phyloP scores from a whole-genome alignment of 92 coral and sea anemone species.

The Palythoa grandiflora region DNA sequence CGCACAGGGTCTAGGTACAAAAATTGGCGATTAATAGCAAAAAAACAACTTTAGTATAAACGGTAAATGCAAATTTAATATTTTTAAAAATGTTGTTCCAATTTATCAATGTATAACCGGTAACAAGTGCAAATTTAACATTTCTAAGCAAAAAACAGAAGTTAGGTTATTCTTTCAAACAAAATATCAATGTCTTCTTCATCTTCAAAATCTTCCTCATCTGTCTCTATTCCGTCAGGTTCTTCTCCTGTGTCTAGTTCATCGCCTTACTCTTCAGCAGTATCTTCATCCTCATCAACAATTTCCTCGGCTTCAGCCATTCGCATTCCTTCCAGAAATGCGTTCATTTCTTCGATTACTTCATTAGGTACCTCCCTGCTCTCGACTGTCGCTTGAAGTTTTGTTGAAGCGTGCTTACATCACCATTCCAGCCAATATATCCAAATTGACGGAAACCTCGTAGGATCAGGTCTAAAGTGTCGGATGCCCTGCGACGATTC shows the following conservation, averaged over 20 bases:
- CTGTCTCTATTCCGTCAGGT: not conserved
- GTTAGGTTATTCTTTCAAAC: too few relatives aligned
- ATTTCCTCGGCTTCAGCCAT: too few relatives aligned
- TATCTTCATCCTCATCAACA: not conserved
- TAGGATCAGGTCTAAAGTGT: constrained; percentile 48
- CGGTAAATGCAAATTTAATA: too few relatives aligned
- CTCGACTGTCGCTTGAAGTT: not conserved
- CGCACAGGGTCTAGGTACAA: too few relatives aligned
- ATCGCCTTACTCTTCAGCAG: not conserved
- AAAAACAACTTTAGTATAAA: too few relatives aligned
- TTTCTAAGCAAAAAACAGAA: too few relatives aligned
- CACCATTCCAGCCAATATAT: not conserved
- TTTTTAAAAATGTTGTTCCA: too few relatives aligned
- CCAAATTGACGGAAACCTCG: constrained; percentile 38
- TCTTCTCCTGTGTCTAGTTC: not conserved
- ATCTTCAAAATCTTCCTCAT: not conserved
- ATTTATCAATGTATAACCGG: too few relatives aligned
- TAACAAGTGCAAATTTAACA: too few relatives aligned
- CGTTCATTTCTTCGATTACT: not conserved
- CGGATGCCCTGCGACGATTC: too few relatives aligned
- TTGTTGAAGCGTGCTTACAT: not conserved
- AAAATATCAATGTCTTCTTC: not conserved
- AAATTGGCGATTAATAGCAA: too few relatives aligned
- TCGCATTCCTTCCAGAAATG: too few relatives aligned
- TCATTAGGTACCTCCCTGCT: not conserved